These are phyloP conservation scores for Rosalia funebris DNA, from an alignment of 2,888 invertebrate species.

Conservation along the genomic window DNA sequence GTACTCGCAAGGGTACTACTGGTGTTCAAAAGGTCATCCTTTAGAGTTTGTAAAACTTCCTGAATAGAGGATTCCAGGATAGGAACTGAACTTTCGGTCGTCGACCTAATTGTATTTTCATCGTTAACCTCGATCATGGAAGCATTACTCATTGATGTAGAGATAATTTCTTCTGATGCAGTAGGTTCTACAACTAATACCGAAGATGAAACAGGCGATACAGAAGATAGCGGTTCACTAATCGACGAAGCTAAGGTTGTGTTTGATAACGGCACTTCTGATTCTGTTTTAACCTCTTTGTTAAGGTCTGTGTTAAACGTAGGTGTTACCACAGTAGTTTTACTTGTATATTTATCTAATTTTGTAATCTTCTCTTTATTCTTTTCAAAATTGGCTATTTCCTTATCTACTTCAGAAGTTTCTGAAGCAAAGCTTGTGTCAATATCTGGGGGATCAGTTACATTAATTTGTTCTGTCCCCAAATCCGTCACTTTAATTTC, in stretches of 20 bases:
- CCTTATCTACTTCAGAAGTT: constrained; percentile 47
- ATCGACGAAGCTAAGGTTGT: neutral
- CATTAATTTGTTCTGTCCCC: too few relatives aligned
- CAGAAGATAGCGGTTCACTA: constrained; percentile 5
- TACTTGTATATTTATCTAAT: constrained; percentile 54
- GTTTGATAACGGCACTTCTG: too few relatives aligned
- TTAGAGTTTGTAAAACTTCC: constrained; percentile 56
- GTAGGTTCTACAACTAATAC: constrained; percentile 29
- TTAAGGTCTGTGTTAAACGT: constrained; percentile 40
- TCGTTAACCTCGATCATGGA: neutral
- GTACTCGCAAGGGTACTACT: constrained; percentile 52
- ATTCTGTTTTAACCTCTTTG: constrained; percentile 21
- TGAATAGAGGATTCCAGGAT: constrained; percentile 63
- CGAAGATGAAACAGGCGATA: neutral
- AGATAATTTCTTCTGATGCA: constrained; percentile 2
- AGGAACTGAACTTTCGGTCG: constrained; percentile 53
- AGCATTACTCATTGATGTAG: neutral
- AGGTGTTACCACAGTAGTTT: constrained; percentile 47
- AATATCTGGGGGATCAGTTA: constrained; percentile 48
- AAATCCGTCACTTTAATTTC: constrained; percentile 51
- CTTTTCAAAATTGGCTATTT: constrained; percentile 57
- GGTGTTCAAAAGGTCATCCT: constrained; percentile 46
- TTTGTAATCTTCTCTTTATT: constrained; percentile 60
- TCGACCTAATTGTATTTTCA: neutral
- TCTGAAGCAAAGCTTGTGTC: constrained; percentile 49